Evolutionary conservation across 2,113 vertebrate genomes (phyloP), one percentile per base, ranked within the genome.

Genomic region (Paracanthobrama guichenoti): DNA sequence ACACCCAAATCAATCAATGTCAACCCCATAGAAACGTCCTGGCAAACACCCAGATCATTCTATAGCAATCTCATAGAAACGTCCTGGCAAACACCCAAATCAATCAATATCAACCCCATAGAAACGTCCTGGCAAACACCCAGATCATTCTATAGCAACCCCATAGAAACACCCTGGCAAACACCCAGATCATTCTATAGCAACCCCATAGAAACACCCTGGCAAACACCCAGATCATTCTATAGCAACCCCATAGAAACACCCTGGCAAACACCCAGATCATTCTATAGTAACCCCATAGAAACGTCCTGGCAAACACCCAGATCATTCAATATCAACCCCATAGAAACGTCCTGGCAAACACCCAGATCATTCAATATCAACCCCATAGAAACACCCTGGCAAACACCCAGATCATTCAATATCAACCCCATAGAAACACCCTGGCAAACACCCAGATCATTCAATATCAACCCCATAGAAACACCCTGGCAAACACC

Each of bases 361-460:
- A n/a, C n/a, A n/a, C n/a, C n/a, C n/a, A n/a, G n/a, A 39, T 2
- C 31, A 35, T 0, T 0, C 7, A n/a, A n/a, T 5, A 1, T 3
- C 8, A 46, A 44, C 42, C 42, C 42, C 0, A 48, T 48, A 48
- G 12, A 3, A 48, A 48, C 13, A 1, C 1, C 46, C 46, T 48
- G 46, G 46, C 11, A 12, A 12, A 4, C 12, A 48, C 13, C 46
- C 12, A 55, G 18, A 55, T 1, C 16, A 55, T 0, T 4, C 18
- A 20, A n/a, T n/a, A 55, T 6, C 55, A 59, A 10, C 55, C 6
- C 8, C 55, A 59, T n/a, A 62, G 60, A 0, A 62, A 62, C 2
- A 0, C 0, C 4, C 12, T 14, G 24, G 16, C 4, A 62, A 35
- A 22, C 16, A 67, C 31, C 16, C 8, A 39, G 16, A 39, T 2